Evolutionary conservation across 2,797 vertebrate species (phyloP), one percentile per base, ranked within the genome.

Genomic region (Micromesistius poutassou): DNA sequence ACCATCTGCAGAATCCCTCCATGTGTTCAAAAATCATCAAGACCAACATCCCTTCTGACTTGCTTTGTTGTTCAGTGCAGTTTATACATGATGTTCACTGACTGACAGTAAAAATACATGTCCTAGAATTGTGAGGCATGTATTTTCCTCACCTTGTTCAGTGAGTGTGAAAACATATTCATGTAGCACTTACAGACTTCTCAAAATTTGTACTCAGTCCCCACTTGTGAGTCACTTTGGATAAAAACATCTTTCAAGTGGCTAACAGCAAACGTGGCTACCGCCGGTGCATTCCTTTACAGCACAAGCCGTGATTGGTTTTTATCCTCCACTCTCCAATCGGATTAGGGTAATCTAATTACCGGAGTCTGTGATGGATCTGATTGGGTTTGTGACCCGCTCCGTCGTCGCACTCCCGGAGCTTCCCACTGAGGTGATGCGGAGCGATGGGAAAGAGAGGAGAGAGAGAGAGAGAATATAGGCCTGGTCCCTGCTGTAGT

Each of bases 281-380:
- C 33, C 33, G 33, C 55, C 22, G 6, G 55, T 19, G 55, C 55
- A 19, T n/a, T n/a, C 22, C 19, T n/a, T 25, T 62, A 25, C 7
- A 62, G n/a, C 55, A 19, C 16, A n/a, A 62, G 55, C 55, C n/a
- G 19, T 62, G 55, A 62, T 62, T 62, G 1, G n/a, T 62, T 25
- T 25, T 62, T 25, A 62, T 62, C 55, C 7, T 25, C 55, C 8
- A n/a, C 55, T 62, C 55, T 62, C 55, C 55, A 62, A 83, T 79
- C 40, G 80, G 85, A 90, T 90, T 89, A 90, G 81, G 79, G 78
- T 87, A 90, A 91, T 89, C 86, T 86, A 83, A 89, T 91, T 88
- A n/a, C n/a, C n/a, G 90, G 82, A 87, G 81, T 80, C 82, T 36
- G 55, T 75, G 86, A 89, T 87, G 83, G 86, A 87, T 87, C 78